Percentiles rank a stretch among this genome's conserved stretches.
Conservation (phyloP, 2,113 vertebrate species). For the Varanus salvator region DNA sequence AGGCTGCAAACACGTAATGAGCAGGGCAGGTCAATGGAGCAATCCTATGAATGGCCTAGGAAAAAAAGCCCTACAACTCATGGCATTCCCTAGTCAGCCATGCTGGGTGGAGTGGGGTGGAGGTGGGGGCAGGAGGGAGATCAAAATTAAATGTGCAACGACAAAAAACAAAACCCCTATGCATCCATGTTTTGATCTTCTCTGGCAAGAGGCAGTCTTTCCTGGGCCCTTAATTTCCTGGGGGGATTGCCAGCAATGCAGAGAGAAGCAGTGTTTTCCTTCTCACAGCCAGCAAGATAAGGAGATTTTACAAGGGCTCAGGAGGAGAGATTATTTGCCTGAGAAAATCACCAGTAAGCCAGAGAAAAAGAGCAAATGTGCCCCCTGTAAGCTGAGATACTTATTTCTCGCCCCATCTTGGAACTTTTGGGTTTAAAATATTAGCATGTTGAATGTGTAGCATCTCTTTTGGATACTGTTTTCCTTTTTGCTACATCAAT, state of each 20-base stretch:
- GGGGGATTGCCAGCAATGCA: not conserved
- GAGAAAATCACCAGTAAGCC: not conserved
- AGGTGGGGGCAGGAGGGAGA: no score
- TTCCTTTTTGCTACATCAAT: not conserved
- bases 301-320: not conserved
- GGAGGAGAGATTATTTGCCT: not conserved
- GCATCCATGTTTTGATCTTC: not conserved
- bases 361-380: not conserved
- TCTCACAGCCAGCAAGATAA: not conserved
- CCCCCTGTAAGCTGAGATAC: not conserved
- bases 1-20: not conserved
- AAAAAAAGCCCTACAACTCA: no score
- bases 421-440: not conserved
- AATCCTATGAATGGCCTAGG: no score
- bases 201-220: not conserved
- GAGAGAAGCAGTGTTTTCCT: not conserved
- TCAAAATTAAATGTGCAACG: not conserved
- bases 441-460: not conserved
- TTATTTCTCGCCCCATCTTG: no score
- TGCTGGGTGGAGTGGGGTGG: not conserved
- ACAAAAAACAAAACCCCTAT: not conserved
- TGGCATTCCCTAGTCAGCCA: not conserved
- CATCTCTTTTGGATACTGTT: not conserved
- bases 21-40: no score
- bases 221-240: not conserved